These are phyloP conservation scores for Luperina testacea DNA, from an alignment of 2,888 invertebrate genomes.

Conservation along the genomic window DNA sequence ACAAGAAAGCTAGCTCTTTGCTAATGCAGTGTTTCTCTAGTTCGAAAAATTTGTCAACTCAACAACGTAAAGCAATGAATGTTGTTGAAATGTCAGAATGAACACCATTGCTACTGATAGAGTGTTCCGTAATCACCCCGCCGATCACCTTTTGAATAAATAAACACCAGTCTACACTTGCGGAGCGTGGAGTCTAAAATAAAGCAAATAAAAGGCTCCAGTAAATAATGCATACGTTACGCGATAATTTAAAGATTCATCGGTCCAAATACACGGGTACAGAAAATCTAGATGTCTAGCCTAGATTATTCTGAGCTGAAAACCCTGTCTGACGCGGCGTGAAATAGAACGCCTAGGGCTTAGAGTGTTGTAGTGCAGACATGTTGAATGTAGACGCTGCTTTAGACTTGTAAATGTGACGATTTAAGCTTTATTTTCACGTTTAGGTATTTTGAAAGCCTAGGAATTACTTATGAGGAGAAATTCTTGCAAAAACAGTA, in stretches of 20 bases:
- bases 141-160: constrained; percentile 22
- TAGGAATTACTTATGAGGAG: not conserved
- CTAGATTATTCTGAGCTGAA: constrained; percentile 53
- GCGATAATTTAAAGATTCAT: constrained; percentile 54
- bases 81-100: too few species aligned
- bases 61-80: too few species aligned
- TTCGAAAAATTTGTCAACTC: too few species aligned
- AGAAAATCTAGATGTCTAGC: constrained; percentile 29
- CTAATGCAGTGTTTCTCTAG: too few species aligned
- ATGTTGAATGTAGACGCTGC: constrained; percentile 17
- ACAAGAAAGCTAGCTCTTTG: too few species aligned
- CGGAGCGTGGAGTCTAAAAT: not conserved
- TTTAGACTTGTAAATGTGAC: not conserved
- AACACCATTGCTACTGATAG: not conserved
- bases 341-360: constrained; percentile 71
- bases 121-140: too few species aligned
- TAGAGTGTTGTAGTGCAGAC: constrained; percentile 16
- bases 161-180: constrained; percentile 17
- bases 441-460: not conserved
- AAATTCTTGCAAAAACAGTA: not conserved
- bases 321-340: constrained; percentile 64
- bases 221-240: constrained; percentile 37
- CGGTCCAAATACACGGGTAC: constrained; percentile 1
- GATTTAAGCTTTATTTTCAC: constrained; percentile 1
- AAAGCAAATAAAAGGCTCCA: constrained; percentile 10